Evolutionary conservation across 1,140 invertebrate genomes (phyloP).

Genomic region (Cephus cinctus): DNA sequence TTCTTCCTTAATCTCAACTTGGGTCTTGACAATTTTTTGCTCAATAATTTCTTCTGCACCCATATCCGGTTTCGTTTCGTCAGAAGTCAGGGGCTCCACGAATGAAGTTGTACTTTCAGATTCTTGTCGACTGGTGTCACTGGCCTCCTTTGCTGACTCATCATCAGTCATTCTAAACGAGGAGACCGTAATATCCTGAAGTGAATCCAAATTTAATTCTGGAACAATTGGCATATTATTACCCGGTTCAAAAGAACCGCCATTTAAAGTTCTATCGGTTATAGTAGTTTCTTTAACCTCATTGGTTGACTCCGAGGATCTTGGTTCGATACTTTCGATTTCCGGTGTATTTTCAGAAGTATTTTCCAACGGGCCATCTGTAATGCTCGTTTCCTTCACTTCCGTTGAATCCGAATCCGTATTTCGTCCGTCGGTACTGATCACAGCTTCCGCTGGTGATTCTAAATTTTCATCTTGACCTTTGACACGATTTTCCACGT

Average conservation of each 20-base stretch:
- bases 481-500: background rate
- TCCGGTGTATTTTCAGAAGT: conserved; percentile 18
- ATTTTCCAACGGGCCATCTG: conserved; percentile 18
- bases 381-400: conserved; percentile 25
- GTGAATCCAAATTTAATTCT: conserved; percentile 46
- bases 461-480: background rate
- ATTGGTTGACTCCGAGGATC: conserved; percentile 27
- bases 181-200: conserved; percentile 44
- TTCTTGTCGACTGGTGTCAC: background rate
- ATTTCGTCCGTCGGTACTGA: conserved; percentile 23
- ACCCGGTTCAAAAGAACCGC: conserved; percentile 27
- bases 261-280: conserved; percentile 21
- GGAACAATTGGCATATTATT: conserved; percentile 35
- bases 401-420: no score
- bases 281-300: conserved; percentile 29
- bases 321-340: conserved; percentile 26
- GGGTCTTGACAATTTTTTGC: conserved; percentile 10
- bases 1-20: conserved; percentile 16
- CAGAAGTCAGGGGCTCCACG: background rate
- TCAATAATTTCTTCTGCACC: conserved; percentile 1
- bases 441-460: conserved; percentile 8
- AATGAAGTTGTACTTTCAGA: conserved; percentile 2
- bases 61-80: background rate
- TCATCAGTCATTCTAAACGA: conserved; percentile 34
- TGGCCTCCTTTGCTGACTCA: conserved; percentile 3